Evolutionary conservation across 2,113 vertebrate species (phyloP), one percentile per base, ranked within the genome.

Genomic region (Nematolebias whitei): DNA sequence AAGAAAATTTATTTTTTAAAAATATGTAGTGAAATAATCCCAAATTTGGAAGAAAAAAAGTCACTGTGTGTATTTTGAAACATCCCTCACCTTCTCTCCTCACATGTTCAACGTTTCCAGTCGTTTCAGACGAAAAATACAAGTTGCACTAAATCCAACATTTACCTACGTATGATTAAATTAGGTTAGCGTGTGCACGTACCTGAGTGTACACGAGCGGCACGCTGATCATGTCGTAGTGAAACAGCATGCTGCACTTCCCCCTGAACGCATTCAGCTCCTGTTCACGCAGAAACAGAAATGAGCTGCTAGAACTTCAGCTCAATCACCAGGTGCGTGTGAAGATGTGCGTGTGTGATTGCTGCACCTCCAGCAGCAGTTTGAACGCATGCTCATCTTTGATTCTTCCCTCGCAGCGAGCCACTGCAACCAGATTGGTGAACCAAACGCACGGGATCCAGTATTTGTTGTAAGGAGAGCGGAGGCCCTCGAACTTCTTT

Each of bases 391-490:
- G 90, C 74, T 95, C 95, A 1, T 98, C 96, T 14, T 92, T 93
- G 49, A 98, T 93, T 10, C 95, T 78, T 1, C 95, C 96, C 75
- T 98, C 96, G 0, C 92, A 90, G 65, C 95, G 93, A 0, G 96
- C 96, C 73, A 94, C 90, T 0, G 93, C 94, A 0, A 92, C 95
- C 86, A 98, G 87, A 51, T 95, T 98, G 68, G 92, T 92, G 83
- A 98, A 97, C 96, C 96, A 98, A 12, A 96, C 90, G 1, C 95
- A 98, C 0, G 96, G 96, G 2, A 98, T 93, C 96, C 96, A 98
- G 82, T 96, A 98, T 47, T 97, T 97, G 84, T 98, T 98, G 57
- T 97, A 97, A 10, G 95, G 93, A 0, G 95, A 96, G 58, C 92
- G 95, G 29, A 98, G 89, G 63, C 91, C 91, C 56, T 98, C 96